phyloP scores from a whole-genome alignment of 1,140 invertebrate genomes.

The Parasteatoda tepidariorum region DNA sequence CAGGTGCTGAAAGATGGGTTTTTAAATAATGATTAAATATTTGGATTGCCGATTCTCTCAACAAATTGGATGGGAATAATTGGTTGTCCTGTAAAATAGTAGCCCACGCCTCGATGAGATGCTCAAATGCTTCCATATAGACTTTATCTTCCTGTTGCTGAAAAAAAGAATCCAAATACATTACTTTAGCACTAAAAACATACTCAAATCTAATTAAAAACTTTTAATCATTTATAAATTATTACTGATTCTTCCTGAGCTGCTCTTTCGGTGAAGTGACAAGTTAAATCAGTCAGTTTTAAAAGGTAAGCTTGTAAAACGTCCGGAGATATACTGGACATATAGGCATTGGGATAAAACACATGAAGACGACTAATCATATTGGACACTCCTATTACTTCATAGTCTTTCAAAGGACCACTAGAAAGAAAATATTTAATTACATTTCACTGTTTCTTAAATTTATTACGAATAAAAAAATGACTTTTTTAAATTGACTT shows the following conservation, averaged over 20 bases:
- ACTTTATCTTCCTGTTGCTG: conserved; percentile 74
- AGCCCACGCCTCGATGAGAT: conserved; percentile 84
- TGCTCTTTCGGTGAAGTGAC: conserved; percentile 79
- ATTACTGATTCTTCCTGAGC: conserved; percentile 80
- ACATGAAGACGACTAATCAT: conserved; percentile 71
- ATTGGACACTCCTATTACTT: conserved; percentile 70
- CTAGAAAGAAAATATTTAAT: conserved; percentile 63
- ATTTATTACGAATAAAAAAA: too few species aligned
- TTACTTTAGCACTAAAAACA: not conserved
- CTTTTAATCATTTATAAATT: not conserved
- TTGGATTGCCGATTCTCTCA: conserved; percentile 68
- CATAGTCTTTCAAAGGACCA: conserved; percentile 67
- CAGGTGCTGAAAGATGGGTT: conserved; percentile 82
- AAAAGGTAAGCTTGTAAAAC: conserved; percentile 72
- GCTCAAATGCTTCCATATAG: conserved; percentile 83
- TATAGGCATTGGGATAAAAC: conserved; percentile 72
- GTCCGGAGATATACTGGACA: conserved; percentile 69
- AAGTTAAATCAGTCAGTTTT: conserved; percentile 79
- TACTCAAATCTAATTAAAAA: not conserved
- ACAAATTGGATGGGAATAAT: conserved; percentile 72
- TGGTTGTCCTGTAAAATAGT: conserved; percentile 74
- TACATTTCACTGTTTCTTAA: too few species aligned
- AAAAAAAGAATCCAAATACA: not conserved
- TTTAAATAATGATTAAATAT: conserved; percentile 87
- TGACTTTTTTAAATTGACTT: too few species aligned